Evolutionary conservation across 1,140 invertebrate genomes (phyloP), one percentile per base, ranked within the genome.

Genomic region (Danaus plexippus): DNA sequence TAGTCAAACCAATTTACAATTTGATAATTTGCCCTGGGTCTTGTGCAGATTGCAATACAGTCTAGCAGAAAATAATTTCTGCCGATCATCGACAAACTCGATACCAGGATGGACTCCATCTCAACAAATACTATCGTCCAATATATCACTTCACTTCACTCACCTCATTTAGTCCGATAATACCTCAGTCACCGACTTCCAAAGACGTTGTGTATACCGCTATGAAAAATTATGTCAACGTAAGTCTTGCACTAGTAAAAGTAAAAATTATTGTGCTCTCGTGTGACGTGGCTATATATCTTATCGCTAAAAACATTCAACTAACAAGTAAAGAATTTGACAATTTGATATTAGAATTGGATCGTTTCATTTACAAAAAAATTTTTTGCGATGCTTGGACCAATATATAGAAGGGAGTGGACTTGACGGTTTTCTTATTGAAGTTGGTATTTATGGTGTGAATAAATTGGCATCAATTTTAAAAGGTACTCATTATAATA

Each of bases 151-250:
- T 32, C n/a, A 6, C 7, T 32, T 32, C 22, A 4, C 0, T 8
- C 7, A 6, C 7, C 7, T 2, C 2, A 32, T 32, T 3, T 32
- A 32, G 5, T 32, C 5, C 22, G 5, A 32, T 32, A 2, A 32
- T 18, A 49, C 47, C 47, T 11, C 47, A 32, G 47, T 15, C 47
- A 49, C 47, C 7, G 47, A 22, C 47, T 49, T 49, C 47, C 47
- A 49, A 49, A 32, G 47, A 15, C 22, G 47, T 49, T 49, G 47
- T 49, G 11, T 49, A 49, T 32, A 49, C 47, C 47, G 47, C 47
- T 49, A 15, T 49, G 2, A 49, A 49, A 49, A 49, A 15, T 49
- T 49, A 9, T 49, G 47, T 49, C 47, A 49, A 49, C 47, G 7
- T 32, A 32, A 32, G 22, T 49, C 11, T 15, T 49, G 47, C 9